Conservation (phyloP, 2,797 vertebrate genomes). For the Lindbergichthys nudifrons region DNA sequence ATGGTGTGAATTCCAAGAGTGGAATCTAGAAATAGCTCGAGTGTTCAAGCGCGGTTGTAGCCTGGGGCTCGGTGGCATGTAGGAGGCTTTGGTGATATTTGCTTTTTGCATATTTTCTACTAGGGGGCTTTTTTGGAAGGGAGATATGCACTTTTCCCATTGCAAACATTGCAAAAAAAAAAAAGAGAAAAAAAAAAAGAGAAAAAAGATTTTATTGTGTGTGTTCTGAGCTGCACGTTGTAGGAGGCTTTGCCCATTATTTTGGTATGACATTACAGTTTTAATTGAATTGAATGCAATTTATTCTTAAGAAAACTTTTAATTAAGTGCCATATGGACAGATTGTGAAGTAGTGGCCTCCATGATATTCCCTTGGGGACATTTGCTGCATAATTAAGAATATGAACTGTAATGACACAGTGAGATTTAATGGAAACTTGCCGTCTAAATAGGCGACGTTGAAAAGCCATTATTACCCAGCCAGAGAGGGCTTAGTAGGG, state of each 20-base stretch:
- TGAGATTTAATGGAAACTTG: slow-evolving; percentile 87
- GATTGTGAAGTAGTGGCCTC: slow-evolving; percentile 87
- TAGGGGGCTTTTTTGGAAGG: slow-evolving; percentile 78
- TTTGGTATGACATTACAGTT: slow-evolving; percentile 89
- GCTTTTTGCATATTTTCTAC: slow-evolving; percentile 88
- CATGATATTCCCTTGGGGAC: slow-evolving; percentile 85
- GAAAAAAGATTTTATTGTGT: slow-evolving; percentile 64
- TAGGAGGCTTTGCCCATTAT: slow-evolving; percentile 87
- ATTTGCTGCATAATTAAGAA: slow-evolving; percentile 89
- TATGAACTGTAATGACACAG: slow-evolving; percentile 90
- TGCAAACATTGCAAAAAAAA: slow-evolving; percentile 79
- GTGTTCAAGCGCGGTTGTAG: slow-evolving; percentile 84
- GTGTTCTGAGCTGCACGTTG: slow-evolving; percentile 77
- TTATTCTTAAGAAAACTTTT: slow-evolving; percentile 92
- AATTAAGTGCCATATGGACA: slow-evolving; percentile 90
- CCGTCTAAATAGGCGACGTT: slow-evolving; percentile 84
- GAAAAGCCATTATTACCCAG: slow-evolving; percentile 83
- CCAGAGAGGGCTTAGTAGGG: slow-evolving; percentile 68
- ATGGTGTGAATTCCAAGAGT: slow-evolving; percentile 89
- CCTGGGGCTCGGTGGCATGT: slow-evolving; percentile 87
- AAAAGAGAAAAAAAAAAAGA: slow-evolving; percentile 31
- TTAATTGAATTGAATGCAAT: slow-evolving; percentile 91
- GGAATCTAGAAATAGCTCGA: slow-evolving; percentile 89
- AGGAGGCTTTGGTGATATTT: slow-evolving; percentile 91
- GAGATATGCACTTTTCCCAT: slow-evolving; percentile 82